These are phyloP conservation scores for Brachypodius melanocephalos DNA, from an alignment of 2,113 vertebrate genomes.

Conservation along the genomic window DNA sequence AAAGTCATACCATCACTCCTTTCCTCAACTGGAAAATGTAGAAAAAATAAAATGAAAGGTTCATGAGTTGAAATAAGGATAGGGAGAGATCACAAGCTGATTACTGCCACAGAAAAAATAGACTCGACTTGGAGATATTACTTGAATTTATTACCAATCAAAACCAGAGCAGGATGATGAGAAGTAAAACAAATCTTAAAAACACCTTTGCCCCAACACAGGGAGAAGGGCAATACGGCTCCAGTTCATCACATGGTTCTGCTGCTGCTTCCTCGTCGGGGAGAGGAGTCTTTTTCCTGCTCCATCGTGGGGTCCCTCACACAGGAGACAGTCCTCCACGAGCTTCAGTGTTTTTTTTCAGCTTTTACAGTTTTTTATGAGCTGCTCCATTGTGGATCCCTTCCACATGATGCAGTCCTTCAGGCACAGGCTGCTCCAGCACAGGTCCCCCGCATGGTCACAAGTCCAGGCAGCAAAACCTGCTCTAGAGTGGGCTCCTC, in stretches of 20 bases:
- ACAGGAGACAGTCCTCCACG: no score
- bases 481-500: neutral
- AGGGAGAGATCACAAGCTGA: neutral
- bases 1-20: neutral
- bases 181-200: neutral
- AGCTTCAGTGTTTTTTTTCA: no score
- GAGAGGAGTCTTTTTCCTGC: neutral
- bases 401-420: neutral
- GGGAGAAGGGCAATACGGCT: neutral
- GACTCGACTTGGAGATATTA: neutral
- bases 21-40: neutral
- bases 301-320: no score
- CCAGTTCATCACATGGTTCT: neutral
- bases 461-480: neutral
- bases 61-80: neutral
- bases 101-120: neutral
- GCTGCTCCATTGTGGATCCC: no score
- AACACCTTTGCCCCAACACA: neutral
- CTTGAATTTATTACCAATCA: neutral
- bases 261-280: neutral
- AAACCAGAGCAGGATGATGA: neutral
- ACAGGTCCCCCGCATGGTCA: rapidly evolving
- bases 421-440: neutral
- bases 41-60: neutral
- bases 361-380: no score